A percentile compares a stretch with the other conserved stretches of the same genome.
Evolutionary conservation across 2,888 invertebrate genomes (phyloP).

Genomic region (Zaprionus bogoriensis): DNA sequence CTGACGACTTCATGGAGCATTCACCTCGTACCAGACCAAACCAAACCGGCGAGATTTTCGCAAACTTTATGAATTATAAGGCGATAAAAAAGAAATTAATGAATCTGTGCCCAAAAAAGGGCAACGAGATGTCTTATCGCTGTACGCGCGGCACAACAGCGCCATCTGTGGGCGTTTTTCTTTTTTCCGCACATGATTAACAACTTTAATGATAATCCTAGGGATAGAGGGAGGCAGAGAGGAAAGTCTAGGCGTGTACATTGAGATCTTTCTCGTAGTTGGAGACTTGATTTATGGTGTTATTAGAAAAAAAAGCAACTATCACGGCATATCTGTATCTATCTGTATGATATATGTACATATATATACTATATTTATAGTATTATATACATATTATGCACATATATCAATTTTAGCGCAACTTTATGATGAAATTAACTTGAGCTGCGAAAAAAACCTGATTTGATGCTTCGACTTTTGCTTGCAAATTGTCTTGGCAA

Average conservation of each 20-base stretch:
- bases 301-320: slow-evolving; percentile 1
- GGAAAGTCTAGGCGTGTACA: slow-evolving; percentile 3
- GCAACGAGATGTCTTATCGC: not conserved
- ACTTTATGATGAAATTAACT: slow-evolving; percentile 22
- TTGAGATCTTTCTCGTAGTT: slow-evolving; percentile 11
- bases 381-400: not conserved
- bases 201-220: slow-evolving; percentile 26
- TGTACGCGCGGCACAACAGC: slow-evolving; percentile 5
- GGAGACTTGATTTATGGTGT: slow-evolving; percentile 37
- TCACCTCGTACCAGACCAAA: no score
- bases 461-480: slow-evolving; percentile 5
- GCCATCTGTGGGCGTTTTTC: slow-evolving; percentile 15
- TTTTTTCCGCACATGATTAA: slow-evolving; percentile 13
- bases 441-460: not conserved
- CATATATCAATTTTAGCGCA: slow-evolving; percentile 19
- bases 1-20: not conserved
- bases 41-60: not conserved
- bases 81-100: slow-evolving; percentile 1
- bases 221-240: not conserved
- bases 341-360: slow-evolving; percentile 10
- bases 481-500: not conserved
- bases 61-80: not conserved
- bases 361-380: not conserved
- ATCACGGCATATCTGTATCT: not conserved
- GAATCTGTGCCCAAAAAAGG: not conserved